Percentiles rank a stretch among this genome's conserved stretches.
phyloP scores from a whole-genome alignment of 2,113 vertebrate genomes.

The Neofelis nebulosa region DNA sequence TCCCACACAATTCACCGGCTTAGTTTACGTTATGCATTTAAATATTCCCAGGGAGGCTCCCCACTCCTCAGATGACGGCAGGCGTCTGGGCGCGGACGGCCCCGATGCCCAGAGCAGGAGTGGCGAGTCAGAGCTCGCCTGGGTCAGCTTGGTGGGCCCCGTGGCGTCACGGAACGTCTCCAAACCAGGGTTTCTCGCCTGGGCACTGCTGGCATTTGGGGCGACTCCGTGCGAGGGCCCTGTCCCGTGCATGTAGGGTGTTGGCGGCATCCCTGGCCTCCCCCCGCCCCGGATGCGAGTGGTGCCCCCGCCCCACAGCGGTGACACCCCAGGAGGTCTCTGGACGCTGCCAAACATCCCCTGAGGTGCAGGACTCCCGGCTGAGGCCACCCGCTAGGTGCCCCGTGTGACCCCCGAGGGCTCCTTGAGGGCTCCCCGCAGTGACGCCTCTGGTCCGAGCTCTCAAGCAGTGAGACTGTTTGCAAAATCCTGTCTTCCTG shows the following conservation, averaged over 20 bases:
- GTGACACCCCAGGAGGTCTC: neutral
- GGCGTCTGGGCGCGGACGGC: too few relatives aligned
- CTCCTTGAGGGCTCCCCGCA: neutral
- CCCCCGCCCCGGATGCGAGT: too few relatives aligned
- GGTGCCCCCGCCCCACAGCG: too few relatives aligned
- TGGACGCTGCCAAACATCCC: neutral
- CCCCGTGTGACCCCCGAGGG: fast-evolving
- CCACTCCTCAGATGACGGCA: too few relatives aligned
- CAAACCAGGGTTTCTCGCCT: too few relatives aligned
- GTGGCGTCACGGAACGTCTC: too few relatives aligned
- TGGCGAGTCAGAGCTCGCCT: too few relatives aligned
- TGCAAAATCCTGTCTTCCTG: neutral
- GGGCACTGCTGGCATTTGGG: too few relatives aligned
- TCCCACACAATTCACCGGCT: neutral
- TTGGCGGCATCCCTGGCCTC: neutral
- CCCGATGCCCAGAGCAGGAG: too few relatives aligned
- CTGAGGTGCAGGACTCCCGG: neutral
- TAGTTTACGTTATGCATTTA: neutral
- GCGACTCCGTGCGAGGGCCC: neutral
- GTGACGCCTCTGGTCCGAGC: fast-evolving
- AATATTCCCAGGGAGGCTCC: neutral
- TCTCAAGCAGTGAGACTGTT: neutral
- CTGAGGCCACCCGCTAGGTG: neutral
- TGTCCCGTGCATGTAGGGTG: neutral
- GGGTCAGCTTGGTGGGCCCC: too few relatives aligned